These are phyloP conservation scores for Plectrocnemia conspersa DNA, from an alignment of 1,140 invertebrate species.

Conservation along the genomic window DNA sequence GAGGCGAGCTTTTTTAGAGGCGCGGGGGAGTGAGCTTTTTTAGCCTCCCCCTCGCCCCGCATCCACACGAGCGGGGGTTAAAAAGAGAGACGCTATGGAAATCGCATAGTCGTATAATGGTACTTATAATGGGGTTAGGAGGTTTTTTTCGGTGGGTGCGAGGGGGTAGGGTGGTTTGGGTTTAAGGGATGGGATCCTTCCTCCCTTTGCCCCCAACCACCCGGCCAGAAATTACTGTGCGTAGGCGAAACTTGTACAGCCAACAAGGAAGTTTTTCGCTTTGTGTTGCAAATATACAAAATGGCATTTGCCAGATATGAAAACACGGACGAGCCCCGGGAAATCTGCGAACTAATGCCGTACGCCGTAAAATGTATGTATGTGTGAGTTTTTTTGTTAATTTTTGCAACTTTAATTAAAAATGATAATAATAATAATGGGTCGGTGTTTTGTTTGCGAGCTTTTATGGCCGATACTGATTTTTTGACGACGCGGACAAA, in stretches of 20 bases:
- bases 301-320: conserved; percentile 34
- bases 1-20: conserved; percentile 22
- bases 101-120: conserved; percentile 34
- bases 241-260: conserved; percentile 29
- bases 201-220: background rate
- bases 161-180: background rate
- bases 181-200: background rate
- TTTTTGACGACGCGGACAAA: too few species aligned
- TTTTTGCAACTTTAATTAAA: background rate
- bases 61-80: background rate
- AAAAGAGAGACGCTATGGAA: conserved; percentile 28
- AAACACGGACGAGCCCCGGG: conserved; percentile 16
- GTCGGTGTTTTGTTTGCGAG: too few species aligned
- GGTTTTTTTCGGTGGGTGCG: conserved; percentile 30
- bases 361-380: conserved; percentile 2
- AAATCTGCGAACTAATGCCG: conserved; percentile 16
- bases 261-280: conserved; percentile 32
- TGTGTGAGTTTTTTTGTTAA: background rate
- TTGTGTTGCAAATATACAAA: conserved; percentile 35
- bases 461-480: too few species aligned
- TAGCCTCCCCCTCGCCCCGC: conserved; percentile 15
- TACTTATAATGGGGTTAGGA: conserved; percentile 36
- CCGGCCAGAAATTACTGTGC: conserved; percentile 30
- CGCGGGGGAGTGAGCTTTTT: conserved; percentile 28
- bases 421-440: too few species aligned